phyloP scores from a whole-genome alignment of 2,797 vertebrate species.

The Acanthornis magna region DNA sequence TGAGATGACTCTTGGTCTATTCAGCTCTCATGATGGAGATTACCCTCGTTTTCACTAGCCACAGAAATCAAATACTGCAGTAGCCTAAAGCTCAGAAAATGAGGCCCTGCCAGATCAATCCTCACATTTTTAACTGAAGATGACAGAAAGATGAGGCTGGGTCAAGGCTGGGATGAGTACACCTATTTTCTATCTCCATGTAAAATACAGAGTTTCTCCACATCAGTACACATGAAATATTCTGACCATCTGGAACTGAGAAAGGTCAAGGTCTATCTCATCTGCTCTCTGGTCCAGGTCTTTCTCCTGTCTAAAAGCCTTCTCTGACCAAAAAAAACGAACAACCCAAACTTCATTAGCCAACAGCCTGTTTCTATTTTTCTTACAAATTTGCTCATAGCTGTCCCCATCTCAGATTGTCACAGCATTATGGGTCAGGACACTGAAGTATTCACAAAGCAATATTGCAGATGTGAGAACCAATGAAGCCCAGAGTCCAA shows the following conservation, averaged over 20 bases:
- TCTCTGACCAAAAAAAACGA: neutral
- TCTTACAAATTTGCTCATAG: neutral
- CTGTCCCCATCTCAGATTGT: neutral
- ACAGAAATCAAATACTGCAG: neutral
- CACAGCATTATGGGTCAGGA: neutral
- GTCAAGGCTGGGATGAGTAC: neutral
- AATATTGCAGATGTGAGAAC: neutral
- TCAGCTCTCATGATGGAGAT: neutral
- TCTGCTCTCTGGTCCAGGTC: neutral
- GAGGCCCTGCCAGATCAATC: neutral
- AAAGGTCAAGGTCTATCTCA: slow-evolving; percentile 1
- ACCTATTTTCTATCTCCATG: neutral
- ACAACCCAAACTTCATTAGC: neutral
- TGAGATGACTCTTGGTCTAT: neutral
- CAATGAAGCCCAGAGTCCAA: neutral
- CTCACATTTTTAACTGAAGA: neutral
- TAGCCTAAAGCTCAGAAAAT: neutral
- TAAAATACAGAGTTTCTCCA: neutral
- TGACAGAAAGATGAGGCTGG: neutral
- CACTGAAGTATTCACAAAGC: neutral
- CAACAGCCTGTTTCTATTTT: neutral
- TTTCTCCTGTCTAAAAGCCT: neutral
- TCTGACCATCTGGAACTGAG: neutral
- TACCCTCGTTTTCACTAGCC: neutral
- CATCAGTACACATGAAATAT: neutral